Evolutionary conservation across 2,888 invertebrate genomes (phyloP), one percentile per base, ranked within the genome.

Genomic region (Myathropa florea): DNA sequence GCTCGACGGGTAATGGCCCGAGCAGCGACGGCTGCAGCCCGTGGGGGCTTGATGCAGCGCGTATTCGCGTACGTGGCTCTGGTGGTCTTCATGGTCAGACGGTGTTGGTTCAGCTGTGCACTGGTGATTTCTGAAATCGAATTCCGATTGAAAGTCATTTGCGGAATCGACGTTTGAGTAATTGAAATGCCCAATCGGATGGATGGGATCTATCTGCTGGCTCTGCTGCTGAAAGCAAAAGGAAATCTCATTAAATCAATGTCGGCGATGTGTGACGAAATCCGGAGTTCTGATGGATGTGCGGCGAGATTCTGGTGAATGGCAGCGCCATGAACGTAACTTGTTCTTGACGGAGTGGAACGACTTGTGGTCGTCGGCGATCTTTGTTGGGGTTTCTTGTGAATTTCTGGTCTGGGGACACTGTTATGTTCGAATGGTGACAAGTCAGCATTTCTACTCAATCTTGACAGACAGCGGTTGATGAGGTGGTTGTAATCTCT

Each of bases 41-140:
- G 39, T n/a, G 39, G n/a, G 3, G n/a, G 3, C 10, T 10, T 14
- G 12, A 0, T 36, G 36, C 36, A 14, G 39, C 39, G 3, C 14
- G 39, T 14, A 6, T 46, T 4, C 18, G n/a, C 39, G 39, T 39
- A 39, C n/a, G 39, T 4, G 39, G n/a, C 46, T 46, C 46, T 18
- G 46, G 46, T 18, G 46, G 14, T 23, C 57, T 73, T 85, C 85
- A 85, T 85, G 85, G 85, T 55, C 85, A 82, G 21, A 73, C 55
- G 60, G 57, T 77, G 76, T 82, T 85, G 72, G 82, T 70, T 85
- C 85, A 85, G 82, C 77, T 82, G 80, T 65, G 75, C 83, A 70
- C 39, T 55, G 80, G 57, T 2, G 70, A 80, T 84, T 84, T 65
- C 76, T 76, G 12, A 72, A 77, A 85, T 68, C 71, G 84, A 67